These are phyloP conservation scores for Hemiscyllium ocellatum DNA, from an alignment of 2,113 vertebrate species.

Conservation along the genomic window DNA sequence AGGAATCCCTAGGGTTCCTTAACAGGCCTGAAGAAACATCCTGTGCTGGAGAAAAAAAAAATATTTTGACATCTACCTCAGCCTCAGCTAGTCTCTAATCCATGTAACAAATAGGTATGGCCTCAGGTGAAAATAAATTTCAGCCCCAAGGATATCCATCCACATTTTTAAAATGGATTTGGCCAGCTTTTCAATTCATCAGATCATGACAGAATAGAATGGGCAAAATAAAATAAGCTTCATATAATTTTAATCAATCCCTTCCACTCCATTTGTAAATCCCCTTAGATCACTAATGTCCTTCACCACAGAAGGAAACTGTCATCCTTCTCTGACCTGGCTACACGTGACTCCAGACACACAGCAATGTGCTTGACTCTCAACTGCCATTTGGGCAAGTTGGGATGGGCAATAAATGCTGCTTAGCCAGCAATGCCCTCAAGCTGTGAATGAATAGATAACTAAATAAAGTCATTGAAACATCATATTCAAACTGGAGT, in stretches of 20 bases:
- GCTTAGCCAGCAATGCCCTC: too few species aligned
- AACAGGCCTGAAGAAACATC: not conserved
- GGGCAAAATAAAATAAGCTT: not conserved
- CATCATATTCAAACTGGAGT: not conserved
- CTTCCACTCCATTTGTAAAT: not conserved
- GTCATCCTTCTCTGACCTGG: too few species aligned
- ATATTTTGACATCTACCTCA: not conserved
- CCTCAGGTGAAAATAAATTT: not conserved
- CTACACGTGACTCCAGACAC: too few species aligned
- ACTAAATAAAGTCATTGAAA: not conserved
- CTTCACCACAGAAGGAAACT: too few species aligned
- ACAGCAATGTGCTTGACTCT: too few species aligned
- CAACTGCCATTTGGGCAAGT: too few species aligned
- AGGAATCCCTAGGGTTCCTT: not conserved
- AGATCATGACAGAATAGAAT: not conserved
- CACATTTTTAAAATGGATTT: not conserved
- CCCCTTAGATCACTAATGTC: too few species aligned
- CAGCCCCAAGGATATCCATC: not conserved
- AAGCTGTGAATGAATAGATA: too few species aligned
- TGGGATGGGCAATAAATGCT: too few species aligned
- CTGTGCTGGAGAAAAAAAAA: not conserved
- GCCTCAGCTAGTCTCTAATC: not conserved
- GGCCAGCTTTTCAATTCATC: not conserved
- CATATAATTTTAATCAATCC: too few species aligned
- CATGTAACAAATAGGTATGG: not conserved